Base-by-base conservation (phyloP, 2,113 vertebrate species). In the Benthochromis sp. region DNA sequence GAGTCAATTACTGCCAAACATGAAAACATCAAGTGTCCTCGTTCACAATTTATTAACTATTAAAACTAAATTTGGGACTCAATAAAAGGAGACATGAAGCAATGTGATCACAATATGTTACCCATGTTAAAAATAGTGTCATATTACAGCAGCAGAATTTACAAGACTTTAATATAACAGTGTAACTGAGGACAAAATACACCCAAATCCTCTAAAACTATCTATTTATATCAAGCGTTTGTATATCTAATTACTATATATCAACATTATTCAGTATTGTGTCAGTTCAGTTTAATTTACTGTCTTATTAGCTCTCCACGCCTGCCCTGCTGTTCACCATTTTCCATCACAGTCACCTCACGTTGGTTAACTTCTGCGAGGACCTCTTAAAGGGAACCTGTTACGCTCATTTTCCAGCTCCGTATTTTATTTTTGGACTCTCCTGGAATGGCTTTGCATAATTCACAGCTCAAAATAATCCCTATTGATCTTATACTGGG, bases 1-100 rank as follows among this genome's bases (percentile, higher is more conserved):
- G 82, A 93, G 21, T 47, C 9, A 89, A n/a, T 19, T 78, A 8
- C 11, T 31, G 43, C 24, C 43, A 78, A 50, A 50, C 43, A 19
- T 12, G 24, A 78, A 50, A 31, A 0, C 16, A 47, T 50, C 1
- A 0, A 50, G 71, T 31, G 24, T 50, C 43, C 43, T 78, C 3
- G 0, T 78, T 78, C 16, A 29, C 43, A 1, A 27, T 24, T 73
- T 47, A 29, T 76, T 29, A 76, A 76, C 43, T 50, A 19, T 76
- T 47, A 29, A 47, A 78, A 78, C 6, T 50, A 31, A 19, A 29
- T 29, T 29, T 50, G 6, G 71, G 43, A 50, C 17, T 19, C 43
- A 31, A 47, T 31, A 19, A 50, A 78, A 78, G 9, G 27, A 19
- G 24, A 11, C 71, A n/a, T 8, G 24, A 50, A 50, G 27, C 2